Evolutionary conservation across 2,888 invertebrate genomes (phyloP), one percentile per base, ranked within the genome.

Genomic region (Ophion ventricosus): DNA sequence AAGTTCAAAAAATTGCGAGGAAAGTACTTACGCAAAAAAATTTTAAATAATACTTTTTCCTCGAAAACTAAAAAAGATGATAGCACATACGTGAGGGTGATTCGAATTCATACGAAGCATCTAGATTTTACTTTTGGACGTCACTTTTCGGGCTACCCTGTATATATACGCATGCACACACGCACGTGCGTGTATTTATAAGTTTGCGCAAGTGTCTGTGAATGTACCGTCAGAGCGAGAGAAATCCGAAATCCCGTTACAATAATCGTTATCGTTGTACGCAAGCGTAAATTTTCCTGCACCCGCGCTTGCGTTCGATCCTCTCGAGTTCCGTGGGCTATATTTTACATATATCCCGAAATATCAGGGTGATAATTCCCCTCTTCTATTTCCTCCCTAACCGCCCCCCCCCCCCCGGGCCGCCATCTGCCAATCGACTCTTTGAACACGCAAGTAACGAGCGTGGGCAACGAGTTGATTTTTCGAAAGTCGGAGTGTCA

Each of bases 221-320:
- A 43, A 43, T 43, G 43, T 40, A 8, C 11, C 23, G 59, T n/a
- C 25, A 73, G 26, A 61, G 49, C 29, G 26, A 35, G 57, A 66
- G 59, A 80, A 63, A 72, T 29, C 54, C 63, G 66, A 72, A 61
- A 67, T 77, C 63, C 54, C 61, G 43, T 80, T 77, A 77, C 70
- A 43, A 69, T 74, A 67, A 83, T 83, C 80, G 76, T 80, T 77
- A 80, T 77, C 77, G 77, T 67, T 20, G 61, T 77, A 67, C 49
- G 59, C 75, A 80, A 59, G 76, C 80, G 76, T 74, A 64, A 80
- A 80, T 67, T 64, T 80, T n/a, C 40, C 59, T 79, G 20, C 35
- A 69, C 26, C 64, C 20, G 26, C 7, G 70, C 56, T 64, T 8
- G 7, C 54, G 20, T 43, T 17, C 40, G 20, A 43, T 43, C 56